Evolutionary conservation across 2,797 vertebrate species (phyloP).

Genomic region (Liparis tanakae): DNA sequence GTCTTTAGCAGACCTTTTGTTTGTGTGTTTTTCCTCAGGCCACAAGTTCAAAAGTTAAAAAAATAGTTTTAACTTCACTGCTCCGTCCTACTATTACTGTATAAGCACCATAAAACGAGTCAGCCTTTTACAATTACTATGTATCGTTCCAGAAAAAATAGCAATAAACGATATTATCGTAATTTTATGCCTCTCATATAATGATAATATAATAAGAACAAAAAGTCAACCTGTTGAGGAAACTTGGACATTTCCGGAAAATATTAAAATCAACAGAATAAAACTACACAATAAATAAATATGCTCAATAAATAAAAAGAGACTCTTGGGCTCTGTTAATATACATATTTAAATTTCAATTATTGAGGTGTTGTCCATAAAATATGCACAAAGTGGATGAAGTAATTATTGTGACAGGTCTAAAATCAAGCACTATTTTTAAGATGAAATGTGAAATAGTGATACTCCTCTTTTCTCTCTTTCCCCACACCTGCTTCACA

Average conservation of each 20-base stretch:
- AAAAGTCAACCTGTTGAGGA: too few relatives aligned
- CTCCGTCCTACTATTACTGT: constrained; percentile 9
- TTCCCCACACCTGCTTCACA: not conserved
- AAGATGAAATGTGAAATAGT: not conserved
- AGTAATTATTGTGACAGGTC: not conserved
- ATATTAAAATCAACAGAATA: too few relatives aligned
- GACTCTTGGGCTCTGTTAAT: too few relatives aligned
- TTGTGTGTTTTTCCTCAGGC: constrained; percentile 3
- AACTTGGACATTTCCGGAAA: too few relatives aligned
- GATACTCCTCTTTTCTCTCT: not conserved
- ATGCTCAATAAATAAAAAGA: too few relatives aligned
- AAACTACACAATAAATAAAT: too few relatives aligned
- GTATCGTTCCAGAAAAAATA: not conserved
- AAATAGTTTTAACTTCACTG: constrained; percentile 5
- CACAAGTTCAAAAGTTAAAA: constrained; percentile 41
- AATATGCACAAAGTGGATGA: not conserved
- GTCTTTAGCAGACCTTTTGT: constrained; percentile 30
- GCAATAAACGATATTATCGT: too few relatives aligned
- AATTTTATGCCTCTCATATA: not conserved
- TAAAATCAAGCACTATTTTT: not conserved
- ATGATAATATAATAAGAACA: not conserved
- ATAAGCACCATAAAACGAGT: not conserved
- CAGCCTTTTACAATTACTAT: not conserved
- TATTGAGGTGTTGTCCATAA: too few relatives aligned
- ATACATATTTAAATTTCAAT: not conserved